Evolutionary conservation across 2,113 vertebrate species (phyloP), one percentile per base, ranked within the genome.

Genomic region (Podarcis muralis): DNA sequence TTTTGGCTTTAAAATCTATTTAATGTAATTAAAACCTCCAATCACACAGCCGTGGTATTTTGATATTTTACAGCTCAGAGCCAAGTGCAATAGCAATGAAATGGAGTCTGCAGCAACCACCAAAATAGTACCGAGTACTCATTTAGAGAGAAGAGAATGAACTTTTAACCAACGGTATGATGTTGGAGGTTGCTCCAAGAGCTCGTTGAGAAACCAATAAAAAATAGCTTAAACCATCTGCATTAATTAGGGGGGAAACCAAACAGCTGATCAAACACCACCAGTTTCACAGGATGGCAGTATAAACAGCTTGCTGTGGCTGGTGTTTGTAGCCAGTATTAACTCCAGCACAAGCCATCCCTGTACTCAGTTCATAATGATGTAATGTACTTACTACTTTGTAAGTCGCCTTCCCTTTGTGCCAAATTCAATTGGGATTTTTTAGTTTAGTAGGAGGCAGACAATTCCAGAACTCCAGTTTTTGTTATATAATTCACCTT

Each of bases 1-100:
- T 94, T 89, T 87, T 94, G 87, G 84, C 93, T 85, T 95, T 94
- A 95, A 93, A 95, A 92, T 87, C 90, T 88, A 93, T 94, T 93
- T 93, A 87, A 0, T 27, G 65, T 59, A 94, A 93, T 93, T 94
- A 93, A 94, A 93, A 78, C 85, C 89, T 93, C 92, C 75, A 92
- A 92, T 90, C 91, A 94, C 57, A 48, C 3, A 79, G 84, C 83
- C 82, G 25, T 90, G 18, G 53, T 86, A 72, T 91, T 94, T 84
- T 30, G 71, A 90, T 90, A 93, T 95, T 78, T 95, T 95, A 94
- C 81, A 86, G 76, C 27, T 76, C 78, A 65, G 74, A 83, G 91
- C 87, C 92, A 92, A 94, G 88, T 40, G 87, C 88, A 92, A 87
- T 66, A 93, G 81, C 72, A 93, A 90, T 81, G 89, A 88, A 91